These are phyloP conservation scores for Platynereis dumerilii DNA, from an alignment of 2,888 invertebrate species.

Conservation along the genomic window DNA sequence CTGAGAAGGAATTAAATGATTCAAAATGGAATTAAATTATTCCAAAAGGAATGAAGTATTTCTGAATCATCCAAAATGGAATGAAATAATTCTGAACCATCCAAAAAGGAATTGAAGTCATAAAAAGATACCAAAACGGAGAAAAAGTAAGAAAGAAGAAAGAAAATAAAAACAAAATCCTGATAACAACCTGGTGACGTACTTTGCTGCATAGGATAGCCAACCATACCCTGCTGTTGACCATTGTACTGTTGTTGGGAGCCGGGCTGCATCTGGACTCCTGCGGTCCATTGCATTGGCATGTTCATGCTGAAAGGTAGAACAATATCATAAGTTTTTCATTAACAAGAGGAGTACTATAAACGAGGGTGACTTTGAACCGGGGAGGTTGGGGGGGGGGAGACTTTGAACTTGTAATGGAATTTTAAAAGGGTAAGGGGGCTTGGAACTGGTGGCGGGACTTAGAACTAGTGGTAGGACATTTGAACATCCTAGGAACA, in stretches of 20 bases:
- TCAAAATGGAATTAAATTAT: background rate
- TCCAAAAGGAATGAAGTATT: background rate
- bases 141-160: background rate
- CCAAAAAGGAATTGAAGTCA: background rate
- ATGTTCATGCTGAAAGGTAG: constrained; percentile 14
- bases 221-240: constrained; percentile 44
- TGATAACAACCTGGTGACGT: constrained; percentile 1
- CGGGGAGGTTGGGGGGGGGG: too few species aligned
- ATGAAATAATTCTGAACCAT: too few species aligned
- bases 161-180: background rate
- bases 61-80: too few species aligned
- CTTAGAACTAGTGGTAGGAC: too few species aligned
- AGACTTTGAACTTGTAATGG: too few species aligned
- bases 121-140: background rate
- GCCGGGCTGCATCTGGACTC: constrained; percentile 49
- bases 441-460: too few species aligned
- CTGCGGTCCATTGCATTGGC: constrained; percentile 39
- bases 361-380: too few species aligned
- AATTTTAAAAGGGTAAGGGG: too few species aligned
- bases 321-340: too few species aligned
- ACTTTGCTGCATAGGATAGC: constrained; percentile 36
- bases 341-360: too few species aligned
- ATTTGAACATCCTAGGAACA: too few species aligned
- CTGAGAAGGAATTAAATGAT: too few species aligned
- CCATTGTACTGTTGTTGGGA: constrained; percentile 51